phyloP scores from a whole-genome alignment of 2,797 vertebrate genomes.

The Atherinosoma microstoma region DNA sequence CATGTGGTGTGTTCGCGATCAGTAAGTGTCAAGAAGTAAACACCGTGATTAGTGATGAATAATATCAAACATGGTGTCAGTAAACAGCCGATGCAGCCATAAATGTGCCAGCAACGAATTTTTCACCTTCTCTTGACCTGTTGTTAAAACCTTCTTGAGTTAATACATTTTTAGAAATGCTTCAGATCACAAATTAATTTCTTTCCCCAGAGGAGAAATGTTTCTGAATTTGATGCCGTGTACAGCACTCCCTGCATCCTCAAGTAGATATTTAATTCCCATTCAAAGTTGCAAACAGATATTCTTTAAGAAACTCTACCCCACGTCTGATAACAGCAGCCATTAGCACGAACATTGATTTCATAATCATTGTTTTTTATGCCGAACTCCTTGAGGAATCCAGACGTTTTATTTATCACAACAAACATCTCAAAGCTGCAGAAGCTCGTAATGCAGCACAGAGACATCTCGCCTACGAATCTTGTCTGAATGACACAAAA shows the following conservation, averaged over 20 bases:
- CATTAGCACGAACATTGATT: slow-evolving; percentile 55
- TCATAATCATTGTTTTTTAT: slow-evolving; percentile 65
- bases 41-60: slow-evolving; percentile 3
- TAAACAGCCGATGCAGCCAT: neutral
- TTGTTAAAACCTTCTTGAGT: neutral
- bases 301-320: slow-evolving; percentile 48
- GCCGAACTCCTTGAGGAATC: slow-evolving; percentile 50
- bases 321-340: slow-evolving; percentile 38
- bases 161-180: slow-evolving; percentile 43
- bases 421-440: slow-evolving; percentile 54
- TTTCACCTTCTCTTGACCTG: slow-evolving; percentile 19
- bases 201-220: slow-evolving; percentile 7
- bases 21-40: slow-evolving; percentile 9
- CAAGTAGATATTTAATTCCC: neutral
- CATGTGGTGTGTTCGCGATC: neutral
- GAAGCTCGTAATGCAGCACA: slow-evolving; percentile 37
- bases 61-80: neutral
- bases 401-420: slow-evolving; percentile 55
- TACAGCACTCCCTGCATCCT: slow-evolving; percentile 14
- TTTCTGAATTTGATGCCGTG: neutral
- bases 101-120: neutral
- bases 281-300: slow-evolving; percentile 34
- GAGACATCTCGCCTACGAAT: slow-evolving; percentile 63
- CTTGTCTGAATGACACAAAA: slow-evolving; percentile 63
- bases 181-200: slow-evolving; percentile 31